Base-by-base conservation (phyloP, 1,140 invertebrate genomes). In the Hestina assimilis region DNA sequence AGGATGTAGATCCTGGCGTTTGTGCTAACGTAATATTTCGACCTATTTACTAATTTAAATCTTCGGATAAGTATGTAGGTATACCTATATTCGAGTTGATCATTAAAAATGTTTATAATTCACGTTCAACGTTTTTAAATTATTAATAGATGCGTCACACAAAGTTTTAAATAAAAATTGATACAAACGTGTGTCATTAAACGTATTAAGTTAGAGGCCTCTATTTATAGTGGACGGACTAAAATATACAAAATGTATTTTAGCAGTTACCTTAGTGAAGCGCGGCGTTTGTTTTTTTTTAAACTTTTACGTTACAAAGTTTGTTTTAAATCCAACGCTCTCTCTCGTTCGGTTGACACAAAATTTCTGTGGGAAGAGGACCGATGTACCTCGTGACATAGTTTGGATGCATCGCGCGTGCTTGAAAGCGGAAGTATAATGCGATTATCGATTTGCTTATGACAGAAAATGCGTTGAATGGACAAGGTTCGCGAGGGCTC, bases 401-500 rank as follows among this genome's bases (percentile, higher is more conserved):
- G 69, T 80, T 81, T 56, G 68, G 73, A 75, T 83, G 83, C 79
- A 83, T 45, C 68, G 72, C 74, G 73, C 77, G 79, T 82, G 74
- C 72, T 79, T 70, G 64, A 67, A 75, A 79, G 66, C 83, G 83
- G 83, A 87, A 87, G 79, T 81, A 77, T 80, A 82, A 85, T 87
- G 84, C 73, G 75, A 85, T 83, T 87, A 87, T 87, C 79, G 83
- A 87, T 87, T 87, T 74, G 80, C 75, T 83, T 84, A 87, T 79
- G 79, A 87, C 83, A 84, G 81, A 83, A 83, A 81, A 83, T 79
- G 81, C 83, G 79, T 84, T 87, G 81, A 87, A 87, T 87, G 83
- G 78, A 78, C 66, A 72, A 69, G 75, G 73, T 67, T 61, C 26
- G 68, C 26, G 69, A 53, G 54, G 66, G 52, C 63, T 2, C 47